Conservation (phyloP, 2,888 invertebrate genomes). For the Drosophila borealis region DNA sequence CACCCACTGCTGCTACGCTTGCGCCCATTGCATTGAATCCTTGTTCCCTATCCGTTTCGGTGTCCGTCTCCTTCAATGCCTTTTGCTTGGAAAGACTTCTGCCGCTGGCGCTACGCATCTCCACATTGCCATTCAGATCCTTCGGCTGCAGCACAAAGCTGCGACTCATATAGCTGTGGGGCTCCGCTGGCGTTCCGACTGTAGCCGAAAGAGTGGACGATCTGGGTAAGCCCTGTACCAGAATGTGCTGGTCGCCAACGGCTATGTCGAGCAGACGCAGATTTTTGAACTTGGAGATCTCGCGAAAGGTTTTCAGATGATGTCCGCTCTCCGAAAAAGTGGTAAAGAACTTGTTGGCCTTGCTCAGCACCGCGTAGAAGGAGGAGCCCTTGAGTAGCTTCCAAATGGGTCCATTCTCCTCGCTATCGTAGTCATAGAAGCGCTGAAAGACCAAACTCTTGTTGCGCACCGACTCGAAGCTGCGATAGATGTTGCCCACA, state of each 20-base stretch:
- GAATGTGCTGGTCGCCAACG: conserved; percentile 83
- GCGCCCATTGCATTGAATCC: conserved; percentile 32
- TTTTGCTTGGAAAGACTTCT: conserved; percentile 54
- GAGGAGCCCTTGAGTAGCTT: conserved; percentile 83
- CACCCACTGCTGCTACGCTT: conserved; percentile 31
- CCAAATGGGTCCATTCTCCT: conserved; percentile 84
- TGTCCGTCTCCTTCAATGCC: conserved; percentile 45
- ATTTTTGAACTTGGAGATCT: conserved; percentile 84
- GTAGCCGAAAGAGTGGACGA: conserved; percentile 73
- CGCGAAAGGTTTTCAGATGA: conserved; percentile 84
- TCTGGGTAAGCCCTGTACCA: conserved; percentile 83
- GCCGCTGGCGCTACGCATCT: conserved; percentile 48
- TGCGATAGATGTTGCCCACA: conserved; percentile 83
- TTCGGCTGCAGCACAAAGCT: conserved; percentile 70
- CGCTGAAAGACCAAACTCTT: conserved; percentile 84
- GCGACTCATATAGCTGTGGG: conserved; percentile 69
- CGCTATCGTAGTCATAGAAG: conserved; percentile 84
- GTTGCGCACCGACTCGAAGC: conserved; percentile 81
- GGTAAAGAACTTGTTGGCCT: conserved; percentile 84
- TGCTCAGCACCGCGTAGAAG: conserved; percentile 83
- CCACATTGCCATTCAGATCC: conserved; percentile 64
- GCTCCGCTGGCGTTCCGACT: conserved; percentile 54
- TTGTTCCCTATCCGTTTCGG: conserved; percentile 25
- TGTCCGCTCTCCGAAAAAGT: conserved; percentile 85
- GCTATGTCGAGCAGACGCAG: conserved; percentile 82